phyloP scores from a whole-genome alignment of 2,888 invertebrate genomes.

The Caenorhabditis sp. region DNA sequence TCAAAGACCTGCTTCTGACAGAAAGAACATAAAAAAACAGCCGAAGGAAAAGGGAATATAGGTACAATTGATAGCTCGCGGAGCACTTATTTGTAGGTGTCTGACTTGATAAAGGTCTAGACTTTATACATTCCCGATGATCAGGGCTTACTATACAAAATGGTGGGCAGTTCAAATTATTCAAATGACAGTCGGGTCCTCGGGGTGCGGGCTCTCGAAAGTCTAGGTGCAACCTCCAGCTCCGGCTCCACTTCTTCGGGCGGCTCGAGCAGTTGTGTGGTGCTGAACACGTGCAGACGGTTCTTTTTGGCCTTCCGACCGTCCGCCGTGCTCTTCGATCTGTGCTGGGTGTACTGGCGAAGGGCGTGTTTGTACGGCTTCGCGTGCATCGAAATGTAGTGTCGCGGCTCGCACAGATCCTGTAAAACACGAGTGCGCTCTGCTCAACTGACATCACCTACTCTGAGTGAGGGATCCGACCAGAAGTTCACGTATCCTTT shows the following conservation, averaged over 20 bases:
- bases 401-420: conserved; percentile 41
- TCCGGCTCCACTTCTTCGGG: background rate
- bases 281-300: conserved; percentile 30
- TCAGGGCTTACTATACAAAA: background rate
- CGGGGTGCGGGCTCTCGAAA: conserved; percentile 20
- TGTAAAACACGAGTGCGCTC: too few species aligned
- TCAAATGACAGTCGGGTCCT: conserved; percentile 20
- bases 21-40: too few species aligned
- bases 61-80: too few species aligned
- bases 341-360: conserved; percentile 50
- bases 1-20: too few species aligned
- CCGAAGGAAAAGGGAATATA: too few species aligned
- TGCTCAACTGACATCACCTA: too few species aligned
- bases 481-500: conserved; percentile 92
- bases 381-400: conserved; percentile 52
- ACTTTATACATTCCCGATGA: conserved; percentile 4
- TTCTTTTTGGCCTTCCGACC: conserved; percentile 26
- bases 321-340: conserved; percentile 38
- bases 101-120: conserved; percentile 17
- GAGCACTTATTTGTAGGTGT: too few species aligned
- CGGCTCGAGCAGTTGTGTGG: conserved; percentile 14
- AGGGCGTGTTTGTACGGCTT: conserved; percentile 41
- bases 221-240: background rate
- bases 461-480: conserved; percentile 51
- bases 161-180: background rate